phyloP scores from a whole-genome alignment of 1,140 invertebrate species.

The Drosophila lacertosa region DNA sequence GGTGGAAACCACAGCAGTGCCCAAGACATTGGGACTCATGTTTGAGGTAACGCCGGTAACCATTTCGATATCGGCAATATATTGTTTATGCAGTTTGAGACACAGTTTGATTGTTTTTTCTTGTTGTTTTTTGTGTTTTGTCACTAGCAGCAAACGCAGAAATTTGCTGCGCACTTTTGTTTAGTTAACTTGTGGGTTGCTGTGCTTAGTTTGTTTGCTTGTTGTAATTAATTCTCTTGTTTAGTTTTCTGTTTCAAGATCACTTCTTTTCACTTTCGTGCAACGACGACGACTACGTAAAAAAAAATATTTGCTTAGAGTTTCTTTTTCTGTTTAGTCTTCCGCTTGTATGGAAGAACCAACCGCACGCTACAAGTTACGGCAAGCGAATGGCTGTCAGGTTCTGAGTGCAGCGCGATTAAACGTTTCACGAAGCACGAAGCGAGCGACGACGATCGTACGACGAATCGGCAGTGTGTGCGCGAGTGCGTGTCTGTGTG shows the following conservation, averaged over 20 bases:
- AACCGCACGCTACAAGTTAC: conserved; percentile 73
- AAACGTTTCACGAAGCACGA: conserved; percentile 62
- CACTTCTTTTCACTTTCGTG: conserved; percentile 73
- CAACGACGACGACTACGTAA: conserved; percentile 54
- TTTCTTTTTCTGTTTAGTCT: conserved; percentile 15
- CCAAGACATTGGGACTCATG: conserved; percentile 76
- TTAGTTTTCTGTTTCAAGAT: conserved; percentile 41
- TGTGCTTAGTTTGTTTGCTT: conserved; percentile 19
- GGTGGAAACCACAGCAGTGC: conserved; percentile 67
- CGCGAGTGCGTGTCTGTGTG: conserved; percentile 14
- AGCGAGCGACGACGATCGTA: conserved; percentile 45
- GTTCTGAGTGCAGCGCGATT: conserved; percentile 74
- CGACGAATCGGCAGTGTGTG: conserved; percentile 28
- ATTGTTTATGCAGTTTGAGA: conserved; percentile 73
- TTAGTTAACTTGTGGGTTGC: conserved; percentile 25
- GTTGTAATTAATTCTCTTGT: conserved; percentile 17
- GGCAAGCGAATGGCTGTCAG: conserved; percentile 68
- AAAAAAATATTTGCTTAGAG: conserved; percentile 33
- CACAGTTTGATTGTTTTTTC: conserved; percentile 60
- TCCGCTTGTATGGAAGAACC: conserved; percentile 43
- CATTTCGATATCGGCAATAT: conserved; percentile 70
- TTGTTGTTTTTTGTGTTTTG: conserved; percentile 20
- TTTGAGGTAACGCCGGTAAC: conserved; percentile 79
- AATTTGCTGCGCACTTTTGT: conserved; percentile 52
- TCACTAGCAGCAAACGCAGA: conserved; percentile 58